Evolutionary conservation across 2,888 invertebrate species (phyloP), one percentile per base, ranked within the genome.

Genomic region (Andrena hattorfiana): DNA sequence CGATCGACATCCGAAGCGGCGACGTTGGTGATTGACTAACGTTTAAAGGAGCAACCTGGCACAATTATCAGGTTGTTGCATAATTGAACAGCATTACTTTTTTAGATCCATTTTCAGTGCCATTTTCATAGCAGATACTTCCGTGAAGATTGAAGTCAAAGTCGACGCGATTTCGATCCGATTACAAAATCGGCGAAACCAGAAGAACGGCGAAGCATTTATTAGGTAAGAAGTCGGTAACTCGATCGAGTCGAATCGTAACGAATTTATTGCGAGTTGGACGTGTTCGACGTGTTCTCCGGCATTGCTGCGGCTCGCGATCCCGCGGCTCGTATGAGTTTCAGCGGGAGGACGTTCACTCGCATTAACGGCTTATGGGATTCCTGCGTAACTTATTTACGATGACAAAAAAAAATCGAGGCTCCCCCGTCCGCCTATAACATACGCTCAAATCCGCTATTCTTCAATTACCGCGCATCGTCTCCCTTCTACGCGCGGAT

Each of bases 351-450:
- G 82, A 87, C 88, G 88, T 86, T 87, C 87, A 86, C 88, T 88
- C 85, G 84, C 84, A 87, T 87, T 88, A 81, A 86, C 81, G 85
- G 85, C 84, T 86, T 84, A 87, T 84, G 83, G 81, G 87, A 90
- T 90, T 87, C 89, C 85, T 84, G 86, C 89, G 88, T 87, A 88
- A 88, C 87, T 88, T 87, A 88, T 88, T 88, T 88, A 85, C 87
- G 87, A 87, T 84, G 87, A 85, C 77, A 85, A 88, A 88, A 85
- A 86, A 88, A 88, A 86, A 84, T 87, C 84, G 77, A 63, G 81
- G 83, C 81, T 81, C 77, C 85, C 77, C 81, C 83, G 63, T 70
- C 77, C 78, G 84, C 68, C 80, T 84, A 83, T 87, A 83, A 87
- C 85, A 82, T 88, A 88, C 88, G 83, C 81, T 88, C 76, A 84